Base-by-base conservation (phyloP, 2,797 vertebrate genomes). In the Neopelma chrysocephalum region DNA sequence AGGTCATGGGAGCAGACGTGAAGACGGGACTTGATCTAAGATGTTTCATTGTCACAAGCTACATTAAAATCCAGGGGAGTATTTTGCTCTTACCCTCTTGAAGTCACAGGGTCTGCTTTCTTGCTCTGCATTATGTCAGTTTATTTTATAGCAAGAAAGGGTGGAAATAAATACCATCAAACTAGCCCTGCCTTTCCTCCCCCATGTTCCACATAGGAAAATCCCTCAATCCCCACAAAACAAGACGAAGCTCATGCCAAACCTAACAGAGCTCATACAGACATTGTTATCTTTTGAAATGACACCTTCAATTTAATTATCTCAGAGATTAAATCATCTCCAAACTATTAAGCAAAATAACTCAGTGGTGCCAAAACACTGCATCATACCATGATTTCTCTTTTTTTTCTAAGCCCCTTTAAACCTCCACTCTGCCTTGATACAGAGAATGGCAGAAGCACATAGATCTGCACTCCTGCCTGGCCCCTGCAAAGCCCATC, bases 221-320 rank as follows among this genome's bases (percentile, higher is more conserved):
- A 96, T 83, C 85, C 84, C 79, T 73, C 92, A 70, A 72, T 92
- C 65, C 72, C 79, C 84, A 87, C 66, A 82, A 91, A 96, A 94
- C 64, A 90, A 91, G 82, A 19, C 43, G 11, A 53, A 91, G 53
- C 22, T 61, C 18, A 54, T 43, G 91, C 95, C 97, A 97, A 97
- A 92, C 69, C 83, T 50, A 96, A 94, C 89, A 95, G 64, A 93
- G 71, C 68, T 92, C 87, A 66, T 70, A 57, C 69, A 89, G 78
- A 84, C 80, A 0, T 86, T 90, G 92, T 93, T 96, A 92, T 97
- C 96, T 96, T 95, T 94, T 79, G 60, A 97, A 93, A 94, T 87
- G 92, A 97, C 96, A 96, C 96, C 93, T 97, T 94, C 92, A 91
- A 96, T 96, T 97, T 95, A 95, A 96, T 97, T 96, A 96, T 91